Evolutionary conservation across 2,888 invertebrate species (phyloP), one percentile per base, ranked within the genome.

Genomic region (Tanytarsus gracilentus): DNA sequence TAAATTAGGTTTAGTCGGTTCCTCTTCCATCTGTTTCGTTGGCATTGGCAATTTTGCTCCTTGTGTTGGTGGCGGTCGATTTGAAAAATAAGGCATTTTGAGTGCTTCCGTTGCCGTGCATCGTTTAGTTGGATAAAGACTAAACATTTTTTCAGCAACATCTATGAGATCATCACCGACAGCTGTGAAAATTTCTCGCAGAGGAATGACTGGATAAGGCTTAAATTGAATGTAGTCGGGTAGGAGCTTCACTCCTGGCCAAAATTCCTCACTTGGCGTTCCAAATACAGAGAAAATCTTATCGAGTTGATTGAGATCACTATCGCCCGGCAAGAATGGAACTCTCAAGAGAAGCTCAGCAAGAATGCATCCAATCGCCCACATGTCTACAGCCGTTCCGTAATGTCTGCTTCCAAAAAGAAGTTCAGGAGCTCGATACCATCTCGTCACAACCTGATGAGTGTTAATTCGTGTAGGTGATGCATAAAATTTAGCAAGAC

Each of bases 361-460:
- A 63, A 99, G 73, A 69, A 99, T 98, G 71, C 99, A 99, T 3
- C 99, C 99, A 9, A 96, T 84, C 3, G 99, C 97, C 99, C 99
- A 99, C 79, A 98, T 95, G 70, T 99, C 99, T 14, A 99, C 89
- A 2, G 94, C 94, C 9, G 88, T 89, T 25, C 26, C 25, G 73
- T 99, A 99, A 69, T 91, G 88, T 50, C 91, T 80, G 1, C 98
- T 94, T 18, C 99, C 99, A 76, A 90, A 97, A 33, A 99, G 75
- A 27, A 99, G 75, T 72, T 99, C 99, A 1, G 99, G 99, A 26
- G 75, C 86, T 79, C 93, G 83, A 71, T 92, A 93, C 92, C 92
- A 93, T 63, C 92, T 78, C 1, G 97, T 97, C 0, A 97, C 96
- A 49, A 97, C 97, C 76, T 98, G 97, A 80, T 98, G 95, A 3